Conservation (phyloP, 1,140 invertebrate species). For the Manduca sexta region DNA sequence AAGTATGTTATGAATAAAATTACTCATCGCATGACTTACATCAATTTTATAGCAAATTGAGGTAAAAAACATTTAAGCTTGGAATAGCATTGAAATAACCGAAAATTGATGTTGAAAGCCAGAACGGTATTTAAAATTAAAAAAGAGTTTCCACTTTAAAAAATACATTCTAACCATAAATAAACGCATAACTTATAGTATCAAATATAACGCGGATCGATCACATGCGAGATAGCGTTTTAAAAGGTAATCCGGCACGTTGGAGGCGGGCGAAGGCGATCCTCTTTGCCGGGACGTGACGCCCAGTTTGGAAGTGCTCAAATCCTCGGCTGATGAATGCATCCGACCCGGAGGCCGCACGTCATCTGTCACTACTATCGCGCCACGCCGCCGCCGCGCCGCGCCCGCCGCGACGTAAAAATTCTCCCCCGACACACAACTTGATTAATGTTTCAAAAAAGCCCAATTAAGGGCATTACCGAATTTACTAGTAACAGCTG, state of each 20-base stretch:
- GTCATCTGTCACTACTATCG: slow-evolving; percentile 41
- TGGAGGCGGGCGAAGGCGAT: neutral
- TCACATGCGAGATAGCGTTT: neutral
- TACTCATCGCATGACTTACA: too few species aligned
- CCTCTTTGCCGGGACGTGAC: neutral
- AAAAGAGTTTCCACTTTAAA: too few species aligned
- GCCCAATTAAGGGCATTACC: slow-evolving; percentile 50
- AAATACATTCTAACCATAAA: too few species aligned
- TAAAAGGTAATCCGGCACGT: neutral
- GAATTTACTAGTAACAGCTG: slow-evolving; percentile 43
- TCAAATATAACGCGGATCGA: neutral
- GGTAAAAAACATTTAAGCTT: too few species aligned
- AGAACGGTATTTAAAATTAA: too few species aligned
- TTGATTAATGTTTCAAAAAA: slow-evolving; percentile 64
- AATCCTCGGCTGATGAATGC: slow-evolving; percentile 37
- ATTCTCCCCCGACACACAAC: slow-evolving; percentile 50
- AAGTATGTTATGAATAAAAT: too few species aligned
- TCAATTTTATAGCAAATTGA: too few species aligned
- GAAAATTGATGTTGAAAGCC: too few species aligned
- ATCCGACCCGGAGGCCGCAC: slow-evolving; percentile 28
- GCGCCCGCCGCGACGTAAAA: slow-evolving; percentile 38
- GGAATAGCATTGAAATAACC: too few species aligned
- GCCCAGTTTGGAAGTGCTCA: slow-evolving; percentile 9
- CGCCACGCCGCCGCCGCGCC: slow-evolving; percentile 23
- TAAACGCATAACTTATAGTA: too few species aligned